Evolutionary conservation across 1,140 invertebrate species (phyloP).

Genomic region (Chelonus insularis): DNA sequence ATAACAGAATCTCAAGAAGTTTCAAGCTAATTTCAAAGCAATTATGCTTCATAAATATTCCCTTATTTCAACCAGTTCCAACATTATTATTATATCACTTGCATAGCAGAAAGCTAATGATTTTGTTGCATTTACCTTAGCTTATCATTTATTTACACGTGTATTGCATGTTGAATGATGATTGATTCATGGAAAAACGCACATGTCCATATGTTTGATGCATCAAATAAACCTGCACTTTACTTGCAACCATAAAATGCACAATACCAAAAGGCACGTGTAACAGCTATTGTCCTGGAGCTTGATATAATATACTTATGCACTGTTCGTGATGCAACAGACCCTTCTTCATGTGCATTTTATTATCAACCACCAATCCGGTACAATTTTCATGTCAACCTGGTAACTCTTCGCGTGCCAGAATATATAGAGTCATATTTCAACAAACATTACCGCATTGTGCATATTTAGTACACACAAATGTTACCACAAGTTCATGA

Average conservation of each 20-base stretch:
- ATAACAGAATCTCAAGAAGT: neutral
- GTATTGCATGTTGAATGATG: no score
- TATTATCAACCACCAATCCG: neutral
- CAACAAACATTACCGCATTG: no score
- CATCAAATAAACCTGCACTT: no score
- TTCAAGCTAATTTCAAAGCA: neutral
- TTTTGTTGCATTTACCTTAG: no score
- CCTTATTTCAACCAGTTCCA: no score
- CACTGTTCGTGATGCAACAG: neutral
- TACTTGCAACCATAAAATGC: constrained; percentile 28
- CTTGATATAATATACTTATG: constrained; percentile 25
- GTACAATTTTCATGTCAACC: neutral
- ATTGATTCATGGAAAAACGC: constrained; percentile 1
- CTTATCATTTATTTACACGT: neutral
- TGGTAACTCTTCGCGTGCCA: neutral
- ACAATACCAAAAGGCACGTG: no score
- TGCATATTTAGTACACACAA: neutral
- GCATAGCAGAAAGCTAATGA: no score
- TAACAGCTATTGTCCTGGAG: no score
- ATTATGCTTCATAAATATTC: neutral
- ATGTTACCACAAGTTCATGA: neutral
- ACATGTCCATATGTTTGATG: constrained; percentile 34
- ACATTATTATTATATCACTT: no score
- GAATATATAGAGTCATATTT: no score
- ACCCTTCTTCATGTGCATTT: neutral